A percentile compares a stretch with the other conserved stretches of the same genome.
Conservation (phyloP, 1,140 invertebrate species). For the Maniola jurtina region DNA sequence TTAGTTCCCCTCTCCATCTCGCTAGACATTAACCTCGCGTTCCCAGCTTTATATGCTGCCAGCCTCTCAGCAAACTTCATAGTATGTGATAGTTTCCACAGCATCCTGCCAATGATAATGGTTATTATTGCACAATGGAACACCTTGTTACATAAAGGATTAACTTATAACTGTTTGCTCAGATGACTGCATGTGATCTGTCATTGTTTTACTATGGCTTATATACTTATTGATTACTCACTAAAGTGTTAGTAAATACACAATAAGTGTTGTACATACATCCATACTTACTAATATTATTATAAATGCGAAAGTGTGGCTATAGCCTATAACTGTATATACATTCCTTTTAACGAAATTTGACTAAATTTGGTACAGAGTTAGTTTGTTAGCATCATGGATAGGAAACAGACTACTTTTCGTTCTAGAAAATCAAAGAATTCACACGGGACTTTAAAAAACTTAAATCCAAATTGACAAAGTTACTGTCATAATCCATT, state of each 20-base stretch:
- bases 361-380: too few relatives aligned
- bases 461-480: too few relatives aligned
- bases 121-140: constrained; percentile 23
- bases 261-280: background rate
- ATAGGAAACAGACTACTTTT: too few relatives aligned
- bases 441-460: too few relatives aligned
- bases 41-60: constrained; percentile 7
- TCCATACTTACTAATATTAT: too few relatives aligned
- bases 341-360: too few relatives aligned
- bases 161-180: constrained; percentile 8
- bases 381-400: too few relatives aligned
- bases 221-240: background rate
- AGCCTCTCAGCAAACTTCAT: constrained; percentile 27
- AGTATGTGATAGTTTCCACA: constrained; percentile 37
- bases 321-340: too few relatives aligned
- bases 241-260: background rate
- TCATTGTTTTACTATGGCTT: background rate
- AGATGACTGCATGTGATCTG: background rate
- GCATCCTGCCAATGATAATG: constrained; percentile 44
- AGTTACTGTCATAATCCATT: too few relatives aligned
- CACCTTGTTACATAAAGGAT: background rate
- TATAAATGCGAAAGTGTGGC: too few relatives aligned
- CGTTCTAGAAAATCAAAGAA: too few relatives aligned
- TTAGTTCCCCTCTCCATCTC: constrained; percentile 39
- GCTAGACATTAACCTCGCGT: constrained; percentile 40